Conservation (phyloP, 2,113 vertebrate genomes). For the Accipiter cooperii region DNA sequence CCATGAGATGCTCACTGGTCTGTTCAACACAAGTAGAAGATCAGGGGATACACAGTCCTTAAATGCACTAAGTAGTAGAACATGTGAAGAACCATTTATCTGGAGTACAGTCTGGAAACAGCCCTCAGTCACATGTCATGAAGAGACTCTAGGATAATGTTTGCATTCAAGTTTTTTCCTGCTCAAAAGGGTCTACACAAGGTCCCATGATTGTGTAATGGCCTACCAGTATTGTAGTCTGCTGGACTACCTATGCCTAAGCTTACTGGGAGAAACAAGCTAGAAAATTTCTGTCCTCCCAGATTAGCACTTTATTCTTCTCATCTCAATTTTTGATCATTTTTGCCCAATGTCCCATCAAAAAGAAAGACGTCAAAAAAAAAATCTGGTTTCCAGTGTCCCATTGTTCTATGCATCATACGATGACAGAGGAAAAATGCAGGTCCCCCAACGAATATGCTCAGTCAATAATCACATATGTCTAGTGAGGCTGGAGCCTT, state of each 20-base stretch:
- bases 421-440: not conserved
- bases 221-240: not conserved
- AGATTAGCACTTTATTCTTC: rapidly evolving
- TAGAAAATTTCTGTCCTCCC: not conserved
- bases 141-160: not conserved
- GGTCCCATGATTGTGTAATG: not conserved
- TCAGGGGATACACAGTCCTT: not conserved
- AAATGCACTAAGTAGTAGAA: not conserved
- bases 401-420: not conserved
- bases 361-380: not conserved
- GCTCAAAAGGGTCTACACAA: not conserved
- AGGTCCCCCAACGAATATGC: not conserved
- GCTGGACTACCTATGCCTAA: not conserved
- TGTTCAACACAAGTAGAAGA: not conserved
- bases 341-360: not conserved
- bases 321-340: not conserved
- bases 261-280: not conserved
- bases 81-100: not conserved
- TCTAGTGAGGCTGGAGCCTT: not conserved
- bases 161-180: not conserved
- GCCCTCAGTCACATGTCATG: not conserved
- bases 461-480: not conserved
- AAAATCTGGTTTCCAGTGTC: not conserved
- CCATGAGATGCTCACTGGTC: not conserved
- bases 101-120: not conserved